Base-by-base conservation (phyloP, 1,140 invertebrate species). In the Potamilus streckersoni region DNA sequence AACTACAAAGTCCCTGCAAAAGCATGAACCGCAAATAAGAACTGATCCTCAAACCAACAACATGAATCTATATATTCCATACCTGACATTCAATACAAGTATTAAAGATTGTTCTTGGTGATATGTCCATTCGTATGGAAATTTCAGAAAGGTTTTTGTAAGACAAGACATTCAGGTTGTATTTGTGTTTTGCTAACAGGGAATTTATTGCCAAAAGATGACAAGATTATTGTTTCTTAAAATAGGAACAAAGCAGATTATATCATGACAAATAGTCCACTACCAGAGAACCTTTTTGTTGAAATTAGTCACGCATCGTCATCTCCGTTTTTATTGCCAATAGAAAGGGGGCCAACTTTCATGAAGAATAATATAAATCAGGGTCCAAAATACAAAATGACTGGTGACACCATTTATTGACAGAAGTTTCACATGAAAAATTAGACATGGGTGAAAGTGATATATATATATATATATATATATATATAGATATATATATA, bases 121-220 rank as follows among this genome's bases (percentile, higher is more conserved):
- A 57, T 57, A 49, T 69, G 55, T 55, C 8, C 14, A 69, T 69
- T 69, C 67, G 58, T 15, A 69, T 56, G n/a, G 67, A 69, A n/a
- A 23, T 69, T 20, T 69, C 67, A 16, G 15, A 69, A 15, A 16
- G 67, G 15, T 57, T 69, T 14, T 57, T 69, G 11, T 56, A 56
- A 20, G 49, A 57, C n/a, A 57, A 69, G 49, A 49, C 13, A 69
- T 69, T 69, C 20, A 56, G 56, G 27, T 69, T 69, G 55, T 69
- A 49, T 57, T 57, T 69, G 6, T 69, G 23, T 49, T 49, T 69
- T 69, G 56, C 56, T 56, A 69, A 69, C 56, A 56, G 67, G 56
- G 27, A 49, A 20, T 69, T 49, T 58, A 15, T n/a, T 69, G 19
- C 19, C 19, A 19, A 58, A 69, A 2, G 23, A 23, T 20, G 55